A percentile compares a stretch with the other conserved stretches of the same genome.
Conservation (phyloP, 2,113 vertebrate species). For the Thamnaconus septentrionalis region DNA sequence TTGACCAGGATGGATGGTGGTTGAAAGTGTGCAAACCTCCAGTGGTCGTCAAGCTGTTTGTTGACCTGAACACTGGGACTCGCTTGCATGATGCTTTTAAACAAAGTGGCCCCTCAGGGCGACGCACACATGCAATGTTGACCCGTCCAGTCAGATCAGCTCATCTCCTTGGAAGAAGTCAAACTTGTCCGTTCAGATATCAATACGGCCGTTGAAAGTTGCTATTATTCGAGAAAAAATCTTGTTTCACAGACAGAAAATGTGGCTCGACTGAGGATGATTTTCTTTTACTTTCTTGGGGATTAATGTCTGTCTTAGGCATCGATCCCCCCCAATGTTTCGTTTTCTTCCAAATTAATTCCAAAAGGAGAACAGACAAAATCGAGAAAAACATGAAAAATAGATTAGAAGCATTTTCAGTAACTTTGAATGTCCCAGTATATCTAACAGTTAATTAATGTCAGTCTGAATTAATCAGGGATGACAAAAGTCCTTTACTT, state of each 20-base stretch:
- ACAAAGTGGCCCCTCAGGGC: conserved; percentile 19
- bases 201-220: conserved; percentile 17
- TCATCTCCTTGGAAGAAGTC: conserved; percentile 7
- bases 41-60: conserved; percentile 14
- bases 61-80: conserved; percentile 27
- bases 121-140: conserved; percentile 37
- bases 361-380: background rate
- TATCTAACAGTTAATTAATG: no score
- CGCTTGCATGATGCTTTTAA: conserved; percentile 45
- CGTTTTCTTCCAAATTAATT: conserved; percentile 11
- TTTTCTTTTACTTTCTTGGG: no score
- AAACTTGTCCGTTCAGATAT: background rate
- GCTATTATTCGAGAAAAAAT: conserved; percentile 14
- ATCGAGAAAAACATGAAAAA: conserved; percentile 3
- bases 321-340: conserved; percentile 4
- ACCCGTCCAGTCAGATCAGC: conserved; percentile 20
- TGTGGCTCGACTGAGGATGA: no score
- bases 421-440: no score
- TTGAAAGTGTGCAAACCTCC: background rate
- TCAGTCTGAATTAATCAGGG: no score
- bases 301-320: background rate
- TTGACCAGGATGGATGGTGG: background rate
- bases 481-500: no score
- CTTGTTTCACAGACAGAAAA: background rate
- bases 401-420: no score